These are phyloP conservation scores for Hypena proboscidalis DNA, from an alignment of 2,888 invertebrate species.

Conservation along the genomic window DNA sequence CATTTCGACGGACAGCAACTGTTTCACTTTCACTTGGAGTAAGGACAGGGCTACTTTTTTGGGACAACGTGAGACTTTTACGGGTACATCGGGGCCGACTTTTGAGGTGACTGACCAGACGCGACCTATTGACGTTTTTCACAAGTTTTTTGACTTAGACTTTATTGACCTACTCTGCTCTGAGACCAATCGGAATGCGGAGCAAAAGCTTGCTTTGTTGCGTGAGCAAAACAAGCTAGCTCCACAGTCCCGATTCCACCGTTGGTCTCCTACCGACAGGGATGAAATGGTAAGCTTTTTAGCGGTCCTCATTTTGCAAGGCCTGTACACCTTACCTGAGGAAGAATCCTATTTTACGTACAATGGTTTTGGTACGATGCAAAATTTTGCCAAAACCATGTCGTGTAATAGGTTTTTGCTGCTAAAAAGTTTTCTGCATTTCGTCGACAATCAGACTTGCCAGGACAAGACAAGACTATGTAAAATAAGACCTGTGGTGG, in stretches of 20 bases:
- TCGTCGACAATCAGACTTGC: no score
- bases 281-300: background rate
- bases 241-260: slow-evolving; percentile 2
- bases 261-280: background rate
- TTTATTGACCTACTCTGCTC: slow-evolving; percentile 30
- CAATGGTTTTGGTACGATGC: slow-evolving; percentile 27
- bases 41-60: slow-evolving; percentile 20
- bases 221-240: slow-evolving; percentile 8
- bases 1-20: slow-evolving; percentile 16
- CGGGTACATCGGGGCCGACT: slow-evolving; percentile 34
- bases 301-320: background rate
- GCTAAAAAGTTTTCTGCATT: no score
- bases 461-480: no score
- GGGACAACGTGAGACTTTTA: slow-evolving; percentile 28
- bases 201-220: slow-evolving; percentile 5
- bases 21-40: slow-evolving; percentile 28
- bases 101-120: slow-evolving; percentile 25
- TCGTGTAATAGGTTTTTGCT: slow-evolving; percentile 31
- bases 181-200: slow-evolving; percentile 26
- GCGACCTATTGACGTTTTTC: slow-evolving; percentile 15
- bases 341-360: background rate
- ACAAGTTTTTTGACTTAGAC: slow-evolving; percentile 16
- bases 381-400: slow-evolving; percentile 31
- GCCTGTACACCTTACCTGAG: background rate
- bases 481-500: slow-evolving; percentile 31